Percentiles rank a stretch among this genome's conserved stretches.
Evolutionary conservation across 2,888 invertebrate species (phyloP).

Genomic region (Villa cingulata): DNA sequence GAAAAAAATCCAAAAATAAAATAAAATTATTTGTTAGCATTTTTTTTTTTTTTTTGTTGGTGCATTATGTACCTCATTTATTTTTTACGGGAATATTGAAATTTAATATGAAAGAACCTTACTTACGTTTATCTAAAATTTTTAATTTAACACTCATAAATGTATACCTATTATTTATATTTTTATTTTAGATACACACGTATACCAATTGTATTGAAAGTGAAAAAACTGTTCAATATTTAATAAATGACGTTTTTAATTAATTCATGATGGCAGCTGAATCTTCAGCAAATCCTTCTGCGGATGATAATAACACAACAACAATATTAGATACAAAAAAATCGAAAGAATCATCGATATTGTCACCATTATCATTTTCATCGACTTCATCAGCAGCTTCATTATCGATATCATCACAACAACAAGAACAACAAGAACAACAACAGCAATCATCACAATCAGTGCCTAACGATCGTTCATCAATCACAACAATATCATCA

Average conservation of each 20-base stretch:
- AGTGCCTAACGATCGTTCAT: not conserved
- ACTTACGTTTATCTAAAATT: no score
- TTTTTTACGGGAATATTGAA: no score
- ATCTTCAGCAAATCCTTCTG: not conserved
- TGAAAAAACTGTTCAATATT: not conserved
- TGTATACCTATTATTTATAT: no score
- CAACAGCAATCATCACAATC: not conserved
- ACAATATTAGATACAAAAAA: not conserved
- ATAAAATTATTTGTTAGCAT: no score
- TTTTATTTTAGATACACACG: no score
- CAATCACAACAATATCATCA: not conserved
- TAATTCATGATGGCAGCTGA: not conserved
- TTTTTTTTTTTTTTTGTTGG: no score
- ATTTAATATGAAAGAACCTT: no score
- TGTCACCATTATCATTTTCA: not conserved
- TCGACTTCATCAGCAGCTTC: not conserved
- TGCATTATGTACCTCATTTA: no score
- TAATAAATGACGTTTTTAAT: not conserved
- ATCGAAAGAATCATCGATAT: not conserved
- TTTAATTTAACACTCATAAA: no score
- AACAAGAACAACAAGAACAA: not conserved
- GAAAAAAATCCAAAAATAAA: no score
- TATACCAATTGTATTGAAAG: no score
- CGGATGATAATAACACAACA: not conserved
- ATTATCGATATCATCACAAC: not conserved